phyloP scores from a whole-genome alignment of 1,140 invertebrate species.

The Periplaneta americana region DNA sequence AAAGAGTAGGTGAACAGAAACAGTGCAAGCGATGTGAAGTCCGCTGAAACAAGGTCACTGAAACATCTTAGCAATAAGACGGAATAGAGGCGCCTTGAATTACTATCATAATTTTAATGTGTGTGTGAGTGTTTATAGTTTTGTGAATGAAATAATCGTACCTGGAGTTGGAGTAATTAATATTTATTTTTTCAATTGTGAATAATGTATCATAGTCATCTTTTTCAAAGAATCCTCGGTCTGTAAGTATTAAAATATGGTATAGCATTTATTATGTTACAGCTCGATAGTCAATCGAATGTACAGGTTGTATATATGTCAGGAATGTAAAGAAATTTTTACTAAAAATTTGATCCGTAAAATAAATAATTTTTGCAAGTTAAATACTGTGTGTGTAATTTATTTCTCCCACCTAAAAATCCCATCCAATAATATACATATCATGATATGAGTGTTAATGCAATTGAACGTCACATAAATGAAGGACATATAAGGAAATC shows the following conservation, averaged over 20 bases:
- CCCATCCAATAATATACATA: no score
- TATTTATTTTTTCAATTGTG: not conserved
- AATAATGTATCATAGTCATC: not conserved
- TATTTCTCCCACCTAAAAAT: no score
- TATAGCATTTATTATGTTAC: not conserved
- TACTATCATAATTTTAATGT: not conserved
- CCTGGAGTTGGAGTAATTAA: not conserved
- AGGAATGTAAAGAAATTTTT: not conserved
- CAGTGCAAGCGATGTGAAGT: no score
- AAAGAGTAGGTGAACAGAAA: no score
- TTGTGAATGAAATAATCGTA: not conserved
- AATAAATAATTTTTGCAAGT: not conserved
- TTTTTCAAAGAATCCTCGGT: not conserved
- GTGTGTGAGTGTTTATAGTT: not conserved
- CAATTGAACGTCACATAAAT: no score
- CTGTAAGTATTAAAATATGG: not conserved
- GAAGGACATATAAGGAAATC: no score
- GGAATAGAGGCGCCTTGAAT: no score
- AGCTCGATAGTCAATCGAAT: not conserved
- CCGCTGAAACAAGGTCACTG: no score
- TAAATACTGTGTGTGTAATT: no score
- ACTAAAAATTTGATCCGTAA: not conserved
- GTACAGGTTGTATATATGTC: not conserved
- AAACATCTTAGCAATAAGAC: no score
- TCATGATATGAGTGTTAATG: no score